phyloP scores from a whole-genome alignment of 2,113 vertebrate genomes.

The Channa argus region DNA sequence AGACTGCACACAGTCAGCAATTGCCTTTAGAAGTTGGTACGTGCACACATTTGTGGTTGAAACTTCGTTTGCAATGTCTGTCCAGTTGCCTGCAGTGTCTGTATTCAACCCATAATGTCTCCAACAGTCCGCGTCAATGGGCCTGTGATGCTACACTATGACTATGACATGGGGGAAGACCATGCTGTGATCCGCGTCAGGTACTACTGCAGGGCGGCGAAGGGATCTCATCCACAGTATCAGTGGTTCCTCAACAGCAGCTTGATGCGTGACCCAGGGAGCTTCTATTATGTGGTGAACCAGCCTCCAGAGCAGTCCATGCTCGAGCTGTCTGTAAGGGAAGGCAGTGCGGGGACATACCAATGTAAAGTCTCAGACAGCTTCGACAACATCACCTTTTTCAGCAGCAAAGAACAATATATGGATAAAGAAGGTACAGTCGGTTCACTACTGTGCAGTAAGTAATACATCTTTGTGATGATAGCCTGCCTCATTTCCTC shows the following conservation, averaged over 20 bases:
- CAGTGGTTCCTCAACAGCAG: conserved; percentile 77
- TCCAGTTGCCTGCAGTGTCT: background rate
- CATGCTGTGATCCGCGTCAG: conserved; percentile 52
- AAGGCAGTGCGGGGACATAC: conserved; percentile 67
- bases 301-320: conserved; percentile 35
- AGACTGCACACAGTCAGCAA: background rate
- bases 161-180: conserved; percentile 50
- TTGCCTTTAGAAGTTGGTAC: conserved; percentile 70
- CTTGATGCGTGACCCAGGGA: conserved; percentile 37
- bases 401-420: conserved; percentile 55
- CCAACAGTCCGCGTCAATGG: conserved; percentile 70
- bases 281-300: conserved; percentile 54
- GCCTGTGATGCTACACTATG: conserved; percentile 50
- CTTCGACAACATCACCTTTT: conserved; percentile 65
- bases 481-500: background rate
- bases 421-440: conserved; percentile 71
- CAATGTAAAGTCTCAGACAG: conserved; percentile 74
- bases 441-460: background rate
- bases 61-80: background rate
- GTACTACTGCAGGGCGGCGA: conserved; percentile 68
- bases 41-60: conserved; percentile 20
- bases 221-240: conserved; percentile 66
- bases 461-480: background rate
- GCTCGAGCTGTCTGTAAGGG: conserved; percentile 45
- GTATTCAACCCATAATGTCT: conserved; percentile 2